phyloP scores from a whole-genome alignment of 2,888 invertebrate genomes.

The Nymphalis c-album region DNA sequence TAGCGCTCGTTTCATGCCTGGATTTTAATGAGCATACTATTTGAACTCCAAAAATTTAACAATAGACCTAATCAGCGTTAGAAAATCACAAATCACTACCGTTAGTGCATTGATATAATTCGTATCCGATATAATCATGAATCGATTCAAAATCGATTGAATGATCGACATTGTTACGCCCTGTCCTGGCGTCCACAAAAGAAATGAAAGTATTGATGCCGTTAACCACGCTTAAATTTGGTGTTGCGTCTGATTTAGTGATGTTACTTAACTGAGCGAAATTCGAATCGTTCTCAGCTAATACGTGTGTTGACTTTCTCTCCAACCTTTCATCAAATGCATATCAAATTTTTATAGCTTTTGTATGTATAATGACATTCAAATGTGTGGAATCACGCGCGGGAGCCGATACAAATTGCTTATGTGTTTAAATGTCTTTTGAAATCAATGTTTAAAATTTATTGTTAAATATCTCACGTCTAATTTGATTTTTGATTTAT shows the following conservation, averaged over 20 bases:
- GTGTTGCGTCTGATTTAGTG: constrained; percentile 29
- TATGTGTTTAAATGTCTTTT: constrained; percentile 15
- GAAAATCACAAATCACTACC: constrained; percentile 64
- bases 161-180: constrained; percentile 73
- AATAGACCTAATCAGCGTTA: constrained; percentile 70
- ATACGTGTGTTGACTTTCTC: constrained; percentile 16
- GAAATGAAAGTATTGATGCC: constrained; percentile 71
- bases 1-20: constrained; percentile 5
- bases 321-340: constrained; percentile 12
- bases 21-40: constrained; percentile 46
- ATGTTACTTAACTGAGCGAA: constrained; percentile 28
- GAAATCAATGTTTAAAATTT: constrained; percentile 14
- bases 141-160: constrained; percentile 59
- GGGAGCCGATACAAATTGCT: constrained; percentile 24
- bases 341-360: constrained; percentile 15
- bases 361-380: constrained; percentile 27
- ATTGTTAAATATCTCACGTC: constrained; percentile 1
- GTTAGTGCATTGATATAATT: constrained; percentile 45
- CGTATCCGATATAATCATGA: constrained; percentile 63
- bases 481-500: neutral
- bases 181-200: constrained; percentile 69
- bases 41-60: constrained; percentile 49
- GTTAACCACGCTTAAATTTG: constrained; percentile 45
- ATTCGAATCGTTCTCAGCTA: constrained; percentile 12
- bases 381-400: constrained; percentile 20